A percentile compares a stretch with the other conserved stretches of the same genome.
Conservation (phyloP, 2,797 vertebrate species). For the Phrynocephalus vlangalii region DNA sequence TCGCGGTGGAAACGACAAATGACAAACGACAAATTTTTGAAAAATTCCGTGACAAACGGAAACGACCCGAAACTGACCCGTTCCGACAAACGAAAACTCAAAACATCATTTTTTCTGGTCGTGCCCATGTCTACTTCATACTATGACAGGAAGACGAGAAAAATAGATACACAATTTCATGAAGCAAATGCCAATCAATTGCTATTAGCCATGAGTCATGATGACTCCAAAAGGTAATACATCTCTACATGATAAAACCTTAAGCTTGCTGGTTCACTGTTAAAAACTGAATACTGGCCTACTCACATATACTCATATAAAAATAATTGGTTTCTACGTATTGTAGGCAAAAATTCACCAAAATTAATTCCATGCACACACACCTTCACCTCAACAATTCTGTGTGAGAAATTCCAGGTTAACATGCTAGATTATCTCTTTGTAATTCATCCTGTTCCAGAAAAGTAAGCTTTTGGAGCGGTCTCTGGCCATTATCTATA, state of each 20-base stretch:
- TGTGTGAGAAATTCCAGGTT: background rate
- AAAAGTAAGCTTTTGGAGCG: background rate
- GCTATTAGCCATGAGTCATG: background rate
- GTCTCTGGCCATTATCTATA: background rate
- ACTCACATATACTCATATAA: background rate
- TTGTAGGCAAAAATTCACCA: background rate
- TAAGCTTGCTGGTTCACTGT: background rate
- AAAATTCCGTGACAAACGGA: too few species aligned
- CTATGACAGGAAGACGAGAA: background rate
- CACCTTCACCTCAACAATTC: background rate
- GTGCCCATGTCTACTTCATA: too few species aligned
- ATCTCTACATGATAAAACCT: too few species aligned
- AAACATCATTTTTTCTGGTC: too few species aligned
- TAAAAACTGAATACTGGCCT: background rate
- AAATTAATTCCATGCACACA: accelerated
- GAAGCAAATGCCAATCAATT: background rate
- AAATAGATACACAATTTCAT: background rate
- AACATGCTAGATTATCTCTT: accelerated
- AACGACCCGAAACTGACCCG: too few species aligned
- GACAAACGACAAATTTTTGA: too few species aligned
- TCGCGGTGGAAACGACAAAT: too few species aligned
- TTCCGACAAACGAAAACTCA: too few species aligned
- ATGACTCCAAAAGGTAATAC: too few species aligned
- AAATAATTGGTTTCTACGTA: background rate
- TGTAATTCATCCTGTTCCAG: background rate